Conservation (phyloP, 1,140 invertebrate genomes). For the Pseudomyrmex sp. region DNA sequence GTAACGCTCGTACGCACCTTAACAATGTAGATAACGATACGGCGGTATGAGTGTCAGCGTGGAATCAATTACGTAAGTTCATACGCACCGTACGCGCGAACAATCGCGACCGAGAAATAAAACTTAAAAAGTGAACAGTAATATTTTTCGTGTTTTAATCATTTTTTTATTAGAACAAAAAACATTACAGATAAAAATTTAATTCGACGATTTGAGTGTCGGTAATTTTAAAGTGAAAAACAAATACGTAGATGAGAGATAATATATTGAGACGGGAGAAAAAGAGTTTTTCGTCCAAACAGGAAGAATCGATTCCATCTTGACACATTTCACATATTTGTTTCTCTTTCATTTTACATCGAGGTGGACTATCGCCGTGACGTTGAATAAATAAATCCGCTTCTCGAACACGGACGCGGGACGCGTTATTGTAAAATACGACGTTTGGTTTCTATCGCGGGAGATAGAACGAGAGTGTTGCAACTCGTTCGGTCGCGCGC, state of each 20-base stretch:
- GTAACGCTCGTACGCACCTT: slow-evolving; percentile 38
- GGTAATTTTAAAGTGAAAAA: no score
- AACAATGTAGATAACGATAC: background rate
- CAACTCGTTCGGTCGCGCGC: background rate
- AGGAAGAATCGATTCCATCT: slow-evolving; percentile 33
- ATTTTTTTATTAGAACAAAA: background rate
- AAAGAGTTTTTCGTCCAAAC: slow-evolving; percentile 14
- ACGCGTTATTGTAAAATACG: slow-evolving; percentile 57
- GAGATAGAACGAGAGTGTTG: background rate
- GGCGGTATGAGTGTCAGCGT: slow-evolving; percentile 31
- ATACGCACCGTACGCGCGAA: slow-evolving; percentile 17
- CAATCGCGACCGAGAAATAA: background rate
- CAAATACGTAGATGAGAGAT: no score
- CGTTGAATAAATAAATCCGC: slow-evolving; percentile 57
- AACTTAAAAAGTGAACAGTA: background rate
- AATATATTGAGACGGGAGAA: background rate
- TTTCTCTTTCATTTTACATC: slow-evolving; percentile 17
- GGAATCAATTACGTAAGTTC: slow-evolving; percentile 46
- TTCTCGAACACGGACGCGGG: slow-evolving; percentile 12
- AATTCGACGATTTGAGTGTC: background rate
- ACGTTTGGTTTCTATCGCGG: slow-evolving; percentile 39
- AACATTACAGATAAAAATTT: background rate
- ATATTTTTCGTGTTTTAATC: background rate
- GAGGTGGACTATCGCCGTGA: slow-evolving; percentile 37
- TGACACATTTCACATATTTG: slow-evolving; percentile 16